Base-by-base conservation (phyloP, 2,113 vertebrate genomes). In the Tylochromis polylepis region DNA sequence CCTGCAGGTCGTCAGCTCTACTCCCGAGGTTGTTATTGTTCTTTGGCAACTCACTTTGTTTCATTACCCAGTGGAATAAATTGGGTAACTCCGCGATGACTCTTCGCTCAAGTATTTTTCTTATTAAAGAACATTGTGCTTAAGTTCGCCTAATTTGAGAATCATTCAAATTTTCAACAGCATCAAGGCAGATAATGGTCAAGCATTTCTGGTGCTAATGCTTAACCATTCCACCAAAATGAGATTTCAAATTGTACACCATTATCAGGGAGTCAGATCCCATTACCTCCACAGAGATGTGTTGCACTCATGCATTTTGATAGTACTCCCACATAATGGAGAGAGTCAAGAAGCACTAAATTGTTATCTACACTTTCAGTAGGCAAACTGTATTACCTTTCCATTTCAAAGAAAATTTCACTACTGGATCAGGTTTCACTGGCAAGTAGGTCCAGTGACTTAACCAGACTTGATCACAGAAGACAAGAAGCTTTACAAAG, bases 371-470 rank as follows among this genome's bases (percentile, higher is more conserved):
- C 7, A 89, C 93, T 94, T 5, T 53, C 86, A 91, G 94, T 91
- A 49, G 80, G 82, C 55, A 56, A 84, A 84, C 82, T 29, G 90
- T 92, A 91, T 94, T 94, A 88, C 85, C 89, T 95, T 93, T 87
- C 92, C 82, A 92, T 93, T 93, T 94, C 92, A 94, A 94, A 92
- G 87, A 62, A 90, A 92, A 89, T 88, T 87, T 72, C 83, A 43
- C 77, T 2, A 83, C 83, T 88, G 90, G 83, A 91, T 96, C 93
- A 53, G 84, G 89, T 95, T 92, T 94, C 93, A 86, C 62, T 87
- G 83, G 82, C 85, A 41, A 79, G 75, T 82, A 9, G 85, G 86
- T 91, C 88, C 84, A 77, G 84, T 88, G 89, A 93, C 86, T 95
- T 87, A 94, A 94, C 87, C 87, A 57, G 87, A 83, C 65, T 81